Evolutionary conservation across 2,797 vertebrate species (phyloP).

Genomic region (Tenualosa thibaudeaui): DNA sequence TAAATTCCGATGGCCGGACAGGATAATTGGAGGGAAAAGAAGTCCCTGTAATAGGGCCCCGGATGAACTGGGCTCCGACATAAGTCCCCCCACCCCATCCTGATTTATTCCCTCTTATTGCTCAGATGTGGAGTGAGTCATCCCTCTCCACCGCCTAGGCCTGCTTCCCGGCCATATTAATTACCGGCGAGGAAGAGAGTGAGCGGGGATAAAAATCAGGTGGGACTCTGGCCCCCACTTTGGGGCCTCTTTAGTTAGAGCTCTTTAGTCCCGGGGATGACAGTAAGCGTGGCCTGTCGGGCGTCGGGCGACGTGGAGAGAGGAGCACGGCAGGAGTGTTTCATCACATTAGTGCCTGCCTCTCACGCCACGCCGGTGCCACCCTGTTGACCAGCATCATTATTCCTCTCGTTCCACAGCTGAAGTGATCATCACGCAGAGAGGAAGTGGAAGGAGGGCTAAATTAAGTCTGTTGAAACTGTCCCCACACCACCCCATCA

Average conservation of each 20-base stretch:
- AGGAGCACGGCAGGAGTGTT: slow-evolving; percentile 64
- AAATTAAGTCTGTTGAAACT: slow-evolving; percentile 58
- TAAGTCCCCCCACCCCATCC: slow-evolving; percentile 55
- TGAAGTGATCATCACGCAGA: slow-evolving; percentile 67
- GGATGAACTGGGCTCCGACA: slow-evolving; percentile 71
- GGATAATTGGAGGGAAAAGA: slow-evolving; percentile 73
- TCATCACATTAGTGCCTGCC: slow-evolving; percentile 75
- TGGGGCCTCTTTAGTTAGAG: slow-evolving; percentile 64
- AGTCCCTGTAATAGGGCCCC: slow-evolving; percentile 71
- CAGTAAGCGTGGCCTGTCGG: slow-evolving; percentile 59
- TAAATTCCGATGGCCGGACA: slow-evolving; percentile 77
- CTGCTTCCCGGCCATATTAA: slow-evolving; percentile 71
- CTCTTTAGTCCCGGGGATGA: slow-evolving; percentile 70
- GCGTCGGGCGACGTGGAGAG: slow-evolving; percentile 52
- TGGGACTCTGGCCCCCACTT: slow-evolving; percentile 64
- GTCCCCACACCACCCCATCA: slow-evolving; percentile 56
- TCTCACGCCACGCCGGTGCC: slow-evolving; percentile 66
- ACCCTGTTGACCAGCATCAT: slow-evolving; percentile 69
- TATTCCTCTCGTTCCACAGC: slow-evolving; percentile 69
- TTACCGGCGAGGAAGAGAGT: slow-evolving; percentile 63
- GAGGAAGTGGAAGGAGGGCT: slow-evolving; percentile 1
- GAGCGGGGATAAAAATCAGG: slow-evolving; percentile 61
- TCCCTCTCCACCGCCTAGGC: slow-evolving; percentile 72
- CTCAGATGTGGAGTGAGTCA: slow-evolving; percentile 72
- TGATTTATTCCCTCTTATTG: slow-evolving; percentile 74